Evolutionary conservation across 1,140 invertebrate species (phyloP).

Genomic region (Anthonomus grandis): DNA sequence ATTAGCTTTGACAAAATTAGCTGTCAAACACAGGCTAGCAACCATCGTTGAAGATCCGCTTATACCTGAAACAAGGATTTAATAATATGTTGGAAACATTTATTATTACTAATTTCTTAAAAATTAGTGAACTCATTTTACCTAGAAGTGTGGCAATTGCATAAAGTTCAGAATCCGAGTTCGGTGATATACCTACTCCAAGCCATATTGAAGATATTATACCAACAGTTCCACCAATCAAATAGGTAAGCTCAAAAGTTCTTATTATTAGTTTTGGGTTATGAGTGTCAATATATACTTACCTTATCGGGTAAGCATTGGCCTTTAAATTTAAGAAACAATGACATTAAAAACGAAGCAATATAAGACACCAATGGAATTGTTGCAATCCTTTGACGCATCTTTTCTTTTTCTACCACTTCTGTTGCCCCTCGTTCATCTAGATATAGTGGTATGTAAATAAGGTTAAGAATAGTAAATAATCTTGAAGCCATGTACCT

Average conservation of each 20-base stretch:
- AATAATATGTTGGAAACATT: slow-evolving; percentile 19
- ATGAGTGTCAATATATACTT: background rate
- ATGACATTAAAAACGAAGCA: slow-evolving; percentile 77
- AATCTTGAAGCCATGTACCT: slow-evolving; percentile 80
- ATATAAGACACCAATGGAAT: slow-evolving; percentile 83
- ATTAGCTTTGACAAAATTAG: slow-evolving; percentile 86
- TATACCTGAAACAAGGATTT: slow-evolving; percentile 58
- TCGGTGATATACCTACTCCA: slow-evolving; percentile 52
- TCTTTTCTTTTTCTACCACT: slow-evolving; percentile 43
- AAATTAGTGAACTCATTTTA: slow-evolving; percentile 30
- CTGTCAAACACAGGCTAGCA: slow-evolving; percentile 85
- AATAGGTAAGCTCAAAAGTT: slow-evolving; percentile 57
- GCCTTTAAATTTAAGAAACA: slow-evolving; percentile 70
- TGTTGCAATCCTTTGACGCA: slow-evolving; percentile 69
- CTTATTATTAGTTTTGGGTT: slow-evolving; percentile 1
- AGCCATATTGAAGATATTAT: slow-evolving; percentile 63
- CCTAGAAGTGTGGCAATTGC: slow-evolving; percentile 65
- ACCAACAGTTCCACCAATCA: slow-evolving; percentile 61
- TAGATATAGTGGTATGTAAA: slow-evolving; percentile 84
- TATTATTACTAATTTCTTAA: background rate
- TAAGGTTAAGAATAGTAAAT: slow-evolving; percentile 78
- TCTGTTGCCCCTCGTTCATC: slow-evolving; percentile 64
- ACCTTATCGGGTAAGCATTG: slow-evolving; percentile 45
- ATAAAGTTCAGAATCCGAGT: slow-evolving; percentile 58
- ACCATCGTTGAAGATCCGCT: slow-evolving; percentile 87